Percentiles rank a stretch among this genome's conserved stretches.
These are phyloP conservation scores for Numenius phaeopus DNA, from an alignment of 2,797 vertebrate genomes.

Conservation along the genomic window DNA sequence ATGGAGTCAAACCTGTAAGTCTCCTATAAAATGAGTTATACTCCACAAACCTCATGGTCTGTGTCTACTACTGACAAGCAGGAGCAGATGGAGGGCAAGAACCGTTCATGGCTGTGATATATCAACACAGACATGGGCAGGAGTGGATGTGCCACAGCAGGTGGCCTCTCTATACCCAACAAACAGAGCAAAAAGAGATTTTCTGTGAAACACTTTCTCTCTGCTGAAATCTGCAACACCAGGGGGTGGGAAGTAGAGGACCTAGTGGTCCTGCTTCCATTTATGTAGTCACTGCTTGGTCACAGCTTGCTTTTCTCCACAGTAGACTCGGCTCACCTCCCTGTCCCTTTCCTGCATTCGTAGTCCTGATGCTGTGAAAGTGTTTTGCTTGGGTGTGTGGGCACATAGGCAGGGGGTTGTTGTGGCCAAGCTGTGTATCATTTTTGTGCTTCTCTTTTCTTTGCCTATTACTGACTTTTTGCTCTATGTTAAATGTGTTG, in stretches of 20 bases:
- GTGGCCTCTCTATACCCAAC: not conserved
- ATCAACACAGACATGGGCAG: not conserved
- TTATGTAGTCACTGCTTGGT: not conserved
- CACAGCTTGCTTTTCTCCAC: not conserved
- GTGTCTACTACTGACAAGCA: not conserved
- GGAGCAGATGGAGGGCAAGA: not conserved
- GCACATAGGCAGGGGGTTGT: not conserved
- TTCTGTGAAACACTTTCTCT: not conserved
- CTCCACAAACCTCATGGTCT: not conserved
- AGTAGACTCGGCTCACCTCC: not conserved
- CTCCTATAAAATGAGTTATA: not conserved
- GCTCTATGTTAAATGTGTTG: not conserved
- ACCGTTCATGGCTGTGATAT: not conserved
- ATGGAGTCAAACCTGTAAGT: not conserved
- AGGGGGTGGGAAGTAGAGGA: not conserved
- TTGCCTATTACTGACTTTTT: not conserved
- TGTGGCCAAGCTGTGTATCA: not conserved
- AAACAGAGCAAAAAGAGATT: not conserved
- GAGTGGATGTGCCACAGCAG: not conserved
- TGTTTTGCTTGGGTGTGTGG: not conserved
- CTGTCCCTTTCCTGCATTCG: not conserved
- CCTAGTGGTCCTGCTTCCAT: not conserved
- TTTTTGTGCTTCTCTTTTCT: not conserved
- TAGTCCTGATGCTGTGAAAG: not conserved
- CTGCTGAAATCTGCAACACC: not conserved